A percentile compares a stretch with the other conserved stretches of the same genome.
These are phyloP conservation scores for Phrynocephalus forsythii DNA, from an alignment of 2,797 vertebrate species.

Conservation along the genomic window DNA sequence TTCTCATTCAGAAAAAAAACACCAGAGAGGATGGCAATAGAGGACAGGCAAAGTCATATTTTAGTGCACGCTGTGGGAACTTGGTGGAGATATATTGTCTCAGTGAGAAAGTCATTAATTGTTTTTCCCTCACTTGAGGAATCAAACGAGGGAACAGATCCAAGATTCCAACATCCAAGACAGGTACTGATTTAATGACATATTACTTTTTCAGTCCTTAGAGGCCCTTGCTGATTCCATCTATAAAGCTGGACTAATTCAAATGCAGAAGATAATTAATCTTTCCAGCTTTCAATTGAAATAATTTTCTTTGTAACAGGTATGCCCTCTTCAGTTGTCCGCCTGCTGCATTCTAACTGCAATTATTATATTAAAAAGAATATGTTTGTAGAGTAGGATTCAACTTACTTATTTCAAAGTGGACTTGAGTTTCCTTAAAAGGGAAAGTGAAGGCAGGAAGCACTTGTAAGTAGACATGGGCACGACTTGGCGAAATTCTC, in stretches of 20 bases:
- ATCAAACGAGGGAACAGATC: slow-evolving; percentile 31
- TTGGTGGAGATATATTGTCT: slow-evolving; percentile 45
- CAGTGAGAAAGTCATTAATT: slow-evolving; percentile 49
- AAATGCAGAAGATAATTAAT: slow-evolving; percentile 42
- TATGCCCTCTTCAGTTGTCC: background rate
- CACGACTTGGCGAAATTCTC: too few relatives aligned
- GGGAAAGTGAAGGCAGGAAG: background rate
- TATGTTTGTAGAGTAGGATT: background rate
- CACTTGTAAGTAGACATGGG: background rate
- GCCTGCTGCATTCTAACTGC: slow-evolving; percentile 12
- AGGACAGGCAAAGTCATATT: slow-evolving; percentile 51
- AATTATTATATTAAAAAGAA: slow-evolving; percentile 1
- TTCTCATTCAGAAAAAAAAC: slow-evolving; percentile 27
- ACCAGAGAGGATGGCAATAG: slow-evolving; percentile 25
- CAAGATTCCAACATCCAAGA: slow-evolving; percentile 10
- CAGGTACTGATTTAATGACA: slow-evolving; percentile 28
- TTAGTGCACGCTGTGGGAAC: slow-evolving; percentile 49
- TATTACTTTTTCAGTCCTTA: slow-evolving; percentile 16
- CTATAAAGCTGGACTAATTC: slow-evolving; percentile 38
- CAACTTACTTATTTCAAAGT: background rate
- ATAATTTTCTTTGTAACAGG: slow-evolving; percentile 2
- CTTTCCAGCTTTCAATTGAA: slow-evolving; percentile 36
- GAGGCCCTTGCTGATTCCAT: slow-evolving; percentile 28
- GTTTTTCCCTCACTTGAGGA: slow-evolving; percentile 29
- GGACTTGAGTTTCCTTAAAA: background rate